phyloP scores from a whole-genome alignment of 2,888 invertebrate species.

The Melinaea menophilus region DNA sequence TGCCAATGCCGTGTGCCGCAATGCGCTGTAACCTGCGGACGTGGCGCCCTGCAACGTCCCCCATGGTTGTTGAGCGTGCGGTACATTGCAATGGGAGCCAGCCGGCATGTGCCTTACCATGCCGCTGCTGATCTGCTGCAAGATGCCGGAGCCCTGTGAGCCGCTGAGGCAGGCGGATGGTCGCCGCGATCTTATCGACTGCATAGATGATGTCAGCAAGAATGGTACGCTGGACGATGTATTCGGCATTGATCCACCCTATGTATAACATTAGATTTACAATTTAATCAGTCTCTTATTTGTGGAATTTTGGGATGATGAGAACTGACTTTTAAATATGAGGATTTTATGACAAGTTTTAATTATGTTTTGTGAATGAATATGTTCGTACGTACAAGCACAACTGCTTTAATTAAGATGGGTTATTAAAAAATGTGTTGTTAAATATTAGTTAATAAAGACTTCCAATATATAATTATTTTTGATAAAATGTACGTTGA shows the following conservation, averaged over 20 bases:
- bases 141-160: constrained; percentile 85
- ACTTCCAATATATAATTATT: too few species aligned
- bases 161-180: constrained; percentile 82
- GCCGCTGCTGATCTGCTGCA: constrained; percentile 94
- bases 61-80: constrained; percentile 65
- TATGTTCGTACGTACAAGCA: too few species aligned
- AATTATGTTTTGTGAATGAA: too few species aligned
- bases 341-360: too few species aligned
- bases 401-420: too few species aligned
- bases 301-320: too few species aligned
- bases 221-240: constrained; percentile 93
- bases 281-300: background rate
- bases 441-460: too few species aligned
- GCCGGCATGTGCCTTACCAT: constrained; percentile 92
- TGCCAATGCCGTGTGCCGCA: constrained; percentile 72
- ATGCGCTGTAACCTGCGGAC: constrained; percentile 74
- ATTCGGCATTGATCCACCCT: constrained; percentile 94
- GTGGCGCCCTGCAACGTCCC: constrained; percentile 72
- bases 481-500: too few species aligned
- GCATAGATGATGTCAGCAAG: constrained; percentile 82
- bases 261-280: constrained; percentile 37
- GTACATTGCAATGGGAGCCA: constrained; percentile 79
- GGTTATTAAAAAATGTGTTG: too few species aligned
- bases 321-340: too few species aligned
- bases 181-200: constrained; percentile 84